A percentile compares a stretch with the other conserved stretches of the same genome.
Evolutionary conservation across 1,140 invertebrate species (phyloP).

Genomic region (Rhizoglyphus robini): DNA sequence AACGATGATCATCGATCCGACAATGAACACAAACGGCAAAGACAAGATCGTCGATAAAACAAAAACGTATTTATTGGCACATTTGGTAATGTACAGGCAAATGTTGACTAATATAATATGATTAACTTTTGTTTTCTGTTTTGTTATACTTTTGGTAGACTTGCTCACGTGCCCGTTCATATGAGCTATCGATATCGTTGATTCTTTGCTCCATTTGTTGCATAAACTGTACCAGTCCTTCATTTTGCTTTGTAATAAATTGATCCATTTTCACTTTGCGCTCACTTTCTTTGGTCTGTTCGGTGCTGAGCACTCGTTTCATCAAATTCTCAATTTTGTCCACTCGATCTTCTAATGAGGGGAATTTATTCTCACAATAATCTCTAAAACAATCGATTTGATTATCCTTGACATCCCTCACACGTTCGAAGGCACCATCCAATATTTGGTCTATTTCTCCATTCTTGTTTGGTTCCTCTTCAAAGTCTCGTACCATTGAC

Average conservation of each 20-base stretch:
- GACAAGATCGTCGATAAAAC: too few relatives aligned
- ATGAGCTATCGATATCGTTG: slow-evolving; percentile 9
- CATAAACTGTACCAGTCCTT: neutral
- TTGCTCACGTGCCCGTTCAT: neutral
- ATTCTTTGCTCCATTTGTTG: neutral
- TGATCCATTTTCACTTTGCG: neutral
- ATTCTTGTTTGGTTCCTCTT: neutral
- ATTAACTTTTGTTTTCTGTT: neutral
- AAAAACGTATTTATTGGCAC: too few relatives aligned
- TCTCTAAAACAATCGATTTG: neutral
- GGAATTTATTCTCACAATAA: neutral
- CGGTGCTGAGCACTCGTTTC: neutral
- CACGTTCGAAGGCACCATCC: neutral
- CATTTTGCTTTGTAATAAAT: slow-evolving; percentile 11
- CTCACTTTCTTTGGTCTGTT: slow-evolving; percentile 2
- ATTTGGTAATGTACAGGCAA: too few relatives aligned
- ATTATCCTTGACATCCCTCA: neutral
- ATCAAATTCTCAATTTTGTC: neutral
- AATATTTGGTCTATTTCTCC: neutral
- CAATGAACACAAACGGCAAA: too few relatives aligned
- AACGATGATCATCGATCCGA: too few relatives aligned
- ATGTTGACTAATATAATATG: neutral
- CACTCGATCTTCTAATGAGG: neutral
- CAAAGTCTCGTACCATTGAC: slow-evolving; percentile 9
- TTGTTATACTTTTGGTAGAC: slow-evolving; percentile 3